Conservation (phyloP, 2,797 vertebrate species). For the Triplophysa bombifrons region DNA sequence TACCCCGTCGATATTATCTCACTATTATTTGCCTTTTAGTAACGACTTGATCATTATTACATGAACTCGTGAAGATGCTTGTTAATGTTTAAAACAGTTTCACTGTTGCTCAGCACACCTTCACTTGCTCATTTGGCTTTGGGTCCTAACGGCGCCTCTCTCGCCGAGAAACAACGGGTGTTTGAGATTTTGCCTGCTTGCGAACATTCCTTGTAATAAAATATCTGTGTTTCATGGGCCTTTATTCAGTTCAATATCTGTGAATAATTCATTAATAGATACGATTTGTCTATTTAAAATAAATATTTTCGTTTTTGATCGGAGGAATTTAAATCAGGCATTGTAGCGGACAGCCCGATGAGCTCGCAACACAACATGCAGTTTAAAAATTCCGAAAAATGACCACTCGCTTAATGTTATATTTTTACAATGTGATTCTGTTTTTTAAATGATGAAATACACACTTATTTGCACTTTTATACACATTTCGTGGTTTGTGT, state of each 20-base stretch:
- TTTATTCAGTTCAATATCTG: neutral
- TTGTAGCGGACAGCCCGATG: neutral
- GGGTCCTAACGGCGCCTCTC: conserved; percentile 57
- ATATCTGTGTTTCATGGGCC: neutral
- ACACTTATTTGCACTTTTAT: neutral
- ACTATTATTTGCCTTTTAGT: conserved; percentile 63
- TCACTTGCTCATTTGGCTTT: conserved; percentile 53
- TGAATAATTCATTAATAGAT: too few relatives aligned
- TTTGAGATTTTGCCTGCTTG: conserved; percentile 43
- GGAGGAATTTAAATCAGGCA: neutral
- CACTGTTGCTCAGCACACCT: conserved; percentile 58
- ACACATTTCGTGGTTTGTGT: neutral
- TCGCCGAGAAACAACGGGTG: conserved; percentile 27
- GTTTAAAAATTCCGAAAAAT: conserved; percentile 2
- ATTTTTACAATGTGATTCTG: neutral
- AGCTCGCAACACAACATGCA: conserved; percentile 1
- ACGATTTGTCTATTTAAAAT: fast-evolving
- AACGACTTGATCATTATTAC: conserved; percentile 71
- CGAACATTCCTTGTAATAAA: neutral
- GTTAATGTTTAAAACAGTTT: conserved; percentile 61
- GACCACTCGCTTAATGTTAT: neutral
- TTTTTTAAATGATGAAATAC: neutral
- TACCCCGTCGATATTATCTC: conserved; percentile 70
- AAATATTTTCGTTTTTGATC: neutral
- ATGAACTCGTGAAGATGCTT: conserved; percentile 60